Conservation (phyloP, 2,797 vertebrate genomes). For the Sebastolobus alascanus region DNA sequence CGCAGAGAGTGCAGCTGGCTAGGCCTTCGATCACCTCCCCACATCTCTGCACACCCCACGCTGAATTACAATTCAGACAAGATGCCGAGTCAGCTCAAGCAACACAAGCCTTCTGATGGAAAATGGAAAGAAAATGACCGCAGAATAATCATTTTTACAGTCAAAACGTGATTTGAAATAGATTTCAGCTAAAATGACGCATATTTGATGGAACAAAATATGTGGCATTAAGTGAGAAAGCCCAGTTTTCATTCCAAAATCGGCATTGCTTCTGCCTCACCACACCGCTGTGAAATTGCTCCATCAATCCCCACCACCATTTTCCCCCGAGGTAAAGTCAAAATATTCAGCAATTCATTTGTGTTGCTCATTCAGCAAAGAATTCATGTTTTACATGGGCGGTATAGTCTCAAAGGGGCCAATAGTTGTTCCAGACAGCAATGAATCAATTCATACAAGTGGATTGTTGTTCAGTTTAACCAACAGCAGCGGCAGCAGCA, state of each 20-base stretch:
- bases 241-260: constrained; percentile 22
- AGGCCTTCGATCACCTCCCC: constrained; percentile 62
- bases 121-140: constrained; percentile 5
- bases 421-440: constrained; percentile 46
- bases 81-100: constrained; percentile 72
- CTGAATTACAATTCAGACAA: constrained; percentile 72
- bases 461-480: constrained; percentile 52
- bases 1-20: constrained; percentile 57
- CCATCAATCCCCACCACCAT: constrained; percentile 58
- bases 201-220: neutral
- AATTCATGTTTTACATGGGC: constrained; percentile 65
- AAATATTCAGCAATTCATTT: constrained; percentile 74
- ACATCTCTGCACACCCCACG: constrained; percentile 34
- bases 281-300: constrained; percentile 55
- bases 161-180: constrained; percentile 4
- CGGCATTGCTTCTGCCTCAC: constrained; percentile 24
- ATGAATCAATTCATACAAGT: constrained; percentile 68
- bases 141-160: constrained; percentile 11
- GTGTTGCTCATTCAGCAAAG: constrained; percentile 67
- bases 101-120: constrained; percentile 49
- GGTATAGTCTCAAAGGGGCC: constrained; percentile 59
- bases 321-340: constrained; percentile 48
- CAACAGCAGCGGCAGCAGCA: constrained; percentile 16
- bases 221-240: neutral
- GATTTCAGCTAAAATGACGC: neutral